Evolutionary conservation across 1,140 invertebrate genomes (phyloP).

Genomic region (Halyomorpha halys): DNA sequence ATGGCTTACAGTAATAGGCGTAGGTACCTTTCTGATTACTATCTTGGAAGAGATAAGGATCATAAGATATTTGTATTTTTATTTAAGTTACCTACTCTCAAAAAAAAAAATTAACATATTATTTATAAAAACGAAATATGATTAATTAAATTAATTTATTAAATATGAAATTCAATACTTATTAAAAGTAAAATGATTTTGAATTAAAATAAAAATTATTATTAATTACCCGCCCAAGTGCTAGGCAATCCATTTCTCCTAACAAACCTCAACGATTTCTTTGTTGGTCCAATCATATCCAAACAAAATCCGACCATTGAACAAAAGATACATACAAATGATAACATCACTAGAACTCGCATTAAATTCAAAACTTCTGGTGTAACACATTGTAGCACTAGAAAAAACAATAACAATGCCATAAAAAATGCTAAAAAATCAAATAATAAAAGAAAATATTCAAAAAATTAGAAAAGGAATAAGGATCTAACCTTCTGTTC

Average conservation of each 20-base stretch:
- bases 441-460: slow-evolving; percentile 7
- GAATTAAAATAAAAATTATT: background rate
- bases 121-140: no score
- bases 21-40: no score
- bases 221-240: slow-evolving; percentile 38
- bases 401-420: slow-evolving; percentile 30
- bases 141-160: no score
- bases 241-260: slow-evolving; percentile 42
- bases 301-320: slow-evolving; percentile 43
- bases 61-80: no score
- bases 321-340: slow-evolving; percentile 42
- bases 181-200: no score
- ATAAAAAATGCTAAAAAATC: slow-evolving; percentile 19
- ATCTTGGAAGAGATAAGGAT: no score
- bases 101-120: no score
- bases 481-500: slow-evolving; percentile 20
- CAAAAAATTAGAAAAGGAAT: background rate
- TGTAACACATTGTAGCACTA: slow-evolving; percentile 42
- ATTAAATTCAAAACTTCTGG: slow-evolving; percentile 42
- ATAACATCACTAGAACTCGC: slow-evolving; percentile 42
- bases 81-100: no score
- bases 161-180: no score
- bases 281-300: slow-evolving; percentile 41
- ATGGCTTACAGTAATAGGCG: no score
- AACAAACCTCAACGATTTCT: slow-evolving; percentile 40